Base-by-base conservation (phyloP, 2,888 invertebrate genomes). In the Acronicta alni region DNA sequence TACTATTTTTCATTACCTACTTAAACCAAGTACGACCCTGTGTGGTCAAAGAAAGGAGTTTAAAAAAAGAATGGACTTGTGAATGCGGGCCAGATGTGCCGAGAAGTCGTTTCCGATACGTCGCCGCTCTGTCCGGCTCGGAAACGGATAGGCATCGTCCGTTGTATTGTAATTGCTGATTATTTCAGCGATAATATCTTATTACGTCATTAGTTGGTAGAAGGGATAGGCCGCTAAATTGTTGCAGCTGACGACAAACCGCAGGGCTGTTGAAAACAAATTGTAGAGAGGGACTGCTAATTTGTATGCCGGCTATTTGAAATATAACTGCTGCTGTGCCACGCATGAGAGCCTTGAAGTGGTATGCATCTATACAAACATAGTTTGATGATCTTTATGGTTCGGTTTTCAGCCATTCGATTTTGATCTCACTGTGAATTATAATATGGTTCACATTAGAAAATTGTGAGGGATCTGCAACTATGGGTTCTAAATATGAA, bases 81-180 rank as follows among this genome's bases (percentile, higher is more conserved):
- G 35, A 56, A 75, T 77, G 70, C 80, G 80, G 78, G 77, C 75
- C 77, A 77, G 76, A 77, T 77, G 77, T 68, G 59, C 32, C 8
- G 10, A 38, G 48, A 37, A 47, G 49, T 51, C 43, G 46, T 49
- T 45, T 41, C 47, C 52, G 53, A 26, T 43, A 20, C 20, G n/a
- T n/a, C 12, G 18, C 39, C 14, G 38, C 35, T n/a, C 35, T 35
- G n/a, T 7, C 35, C 14, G 65, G 30, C 45, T 59, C 47, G 41
- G 45, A 48, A 67, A 54, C 45, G 35, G 39, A 49, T 56, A 63
- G 49, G 54, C 52, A 53, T 49, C 47, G 74, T 18, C 62, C 60
- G 68, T 67, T 72, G 54, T 64, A 54, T 63, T 37, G 37, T 68
- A 76, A 69, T 67, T 49, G 57, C 32, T 66, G 44, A 67, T 78